phyloP scores from a whole-genome alignment of 2,888 invertebrate genomes.

The Beris morrisii region DNA sequence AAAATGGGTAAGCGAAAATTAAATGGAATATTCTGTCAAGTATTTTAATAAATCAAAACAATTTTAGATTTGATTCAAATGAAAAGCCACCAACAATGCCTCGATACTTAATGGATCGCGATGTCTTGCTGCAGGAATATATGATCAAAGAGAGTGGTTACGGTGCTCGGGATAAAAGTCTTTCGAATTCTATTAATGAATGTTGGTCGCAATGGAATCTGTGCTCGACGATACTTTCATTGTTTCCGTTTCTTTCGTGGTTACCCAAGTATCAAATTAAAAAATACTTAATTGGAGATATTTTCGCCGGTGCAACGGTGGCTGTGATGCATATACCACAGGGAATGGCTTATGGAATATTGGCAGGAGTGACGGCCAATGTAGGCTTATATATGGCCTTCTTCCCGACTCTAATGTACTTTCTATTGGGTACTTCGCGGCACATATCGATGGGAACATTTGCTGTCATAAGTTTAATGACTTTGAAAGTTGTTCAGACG shows the following conservation, averaged over 20 bases:
- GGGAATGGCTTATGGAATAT: conserved; percentile 72
- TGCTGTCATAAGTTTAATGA: conserved; percentile 84
- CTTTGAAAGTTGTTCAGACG: conserved; percentile 69
- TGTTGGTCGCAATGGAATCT: conserved; percentile 50
- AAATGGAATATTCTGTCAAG: too few relatives aligned
- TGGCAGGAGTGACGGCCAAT: conserved; percentile 68
- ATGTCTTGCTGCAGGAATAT: conserved; percentile 51
- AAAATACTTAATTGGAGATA: conserved; percentile 66
- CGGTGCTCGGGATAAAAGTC: conserved; percentile 52
- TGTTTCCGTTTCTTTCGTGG: conserved; percentile 66
- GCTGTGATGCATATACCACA: conserved; percentile 86
- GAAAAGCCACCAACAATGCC: conserved; percentile 41
- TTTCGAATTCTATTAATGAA: conserved; percentile 46
- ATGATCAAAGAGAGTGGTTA: conserved; percentile 53
- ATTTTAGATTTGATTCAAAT: conserved; percentile 1
- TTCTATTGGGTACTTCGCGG: conserved; percentile 78
- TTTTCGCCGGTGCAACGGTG: conserved; percentile 80
- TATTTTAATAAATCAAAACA: too few relatives aligned
- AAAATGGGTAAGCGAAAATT: too few relatives aligned
- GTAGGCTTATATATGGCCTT: conserved; percentile 81
- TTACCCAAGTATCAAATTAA: conserved; percentile 64
- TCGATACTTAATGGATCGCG: conserved; percentile 50
- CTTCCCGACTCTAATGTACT: conserved; percentile 80
- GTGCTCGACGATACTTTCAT: conserved; percentile 48
- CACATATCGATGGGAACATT: conserved; percentile 84